Conservation (phyloP, 92 coral and sea anemone species). For the Heliopora coerulea region DNA sequence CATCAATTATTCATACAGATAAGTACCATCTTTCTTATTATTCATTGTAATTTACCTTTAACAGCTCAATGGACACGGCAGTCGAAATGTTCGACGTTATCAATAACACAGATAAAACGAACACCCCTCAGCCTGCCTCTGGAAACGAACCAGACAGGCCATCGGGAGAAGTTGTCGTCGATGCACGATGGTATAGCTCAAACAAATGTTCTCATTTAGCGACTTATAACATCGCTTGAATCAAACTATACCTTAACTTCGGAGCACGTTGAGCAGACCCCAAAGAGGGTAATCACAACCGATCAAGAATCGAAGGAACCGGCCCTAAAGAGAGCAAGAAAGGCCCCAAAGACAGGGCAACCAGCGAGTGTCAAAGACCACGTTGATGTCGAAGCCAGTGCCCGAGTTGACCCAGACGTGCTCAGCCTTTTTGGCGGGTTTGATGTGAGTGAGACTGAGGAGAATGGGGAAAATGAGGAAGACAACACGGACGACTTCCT, state of each 20-base stretch:
- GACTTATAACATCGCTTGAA: too few species aligned
- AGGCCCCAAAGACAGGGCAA: conserved; percentile 1
- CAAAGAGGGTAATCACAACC: background rate
- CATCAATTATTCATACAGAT: background rate
- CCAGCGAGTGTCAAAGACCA: background rate
- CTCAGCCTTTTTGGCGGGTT: background rate
- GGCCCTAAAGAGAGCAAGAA: too few species aligned
- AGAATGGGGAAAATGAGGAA: background rate
- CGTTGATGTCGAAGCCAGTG: background rate
- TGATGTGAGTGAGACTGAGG: background rate
- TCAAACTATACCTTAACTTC: too few species aligned
- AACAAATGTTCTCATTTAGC: too few species aligned
- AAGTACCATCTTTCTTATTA: background rate
- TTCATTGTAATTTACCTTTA: background rate
- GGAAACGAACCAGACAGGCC: too few species aligned
- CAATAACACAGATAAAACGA: too few species aligned
- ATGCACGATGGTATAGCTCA: too few species aligned
- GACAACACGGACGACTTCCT: background rate
- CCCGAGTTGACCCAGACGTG: background rate
- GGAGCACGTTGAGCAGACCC: too few species aligned
- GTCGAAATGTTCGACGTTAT: too few species aligned
- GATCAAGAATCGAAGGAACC: background rate
- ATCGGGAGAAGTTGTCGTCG: too few species aligned
- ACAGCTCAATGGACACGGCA: too few species aligned
- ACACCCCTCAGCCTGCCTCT: too few species aligned